A percentile compares a stretch with the other conserved stretches of the same genome.
Conservation (phyloP, 2,888 invertebrate species). For the Argyra leucocephala region DNA sequence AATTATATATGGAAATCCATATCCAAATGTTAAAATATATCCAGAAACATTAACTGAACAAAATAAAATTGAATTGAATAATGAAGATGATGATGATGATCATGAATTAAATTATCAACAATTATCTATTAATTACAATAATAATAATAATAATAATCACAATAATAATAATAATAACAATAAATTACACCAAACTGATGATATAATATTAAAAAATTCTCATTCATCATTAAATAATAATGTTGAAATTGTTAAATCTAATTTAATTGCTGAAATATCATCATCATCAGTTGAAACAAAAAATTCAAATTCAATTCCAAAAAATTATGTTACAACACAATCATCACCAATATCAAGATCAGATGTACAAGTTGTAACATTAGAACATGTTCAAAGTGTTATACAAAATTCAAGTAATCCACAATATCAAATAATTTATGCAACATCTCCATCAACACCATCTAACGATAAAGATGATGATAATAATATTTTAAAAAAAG, state of each 20-base stretch:
- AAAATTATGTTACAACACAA: background rate
- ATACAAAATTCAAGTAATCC: background rate
- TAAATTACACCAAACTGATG: too few species aligned
- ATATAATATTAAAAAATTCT: too few species aligned
- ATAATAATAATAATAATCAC: background rate
- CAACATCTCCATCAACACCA: background rate
- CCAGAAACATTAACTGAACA: background rate
- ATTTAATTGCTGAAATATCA: background rate
- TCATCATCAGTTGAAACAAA: background rate
- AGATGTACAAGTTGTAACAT: background rate
- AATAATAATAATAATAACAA: background rate
- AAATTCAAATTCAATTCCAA: background rate
- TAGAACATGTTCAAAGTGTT: background rate
- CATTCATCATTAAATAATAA: background rate
- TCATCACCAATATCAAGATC: background rate
- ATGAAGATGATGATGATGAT: background rate
- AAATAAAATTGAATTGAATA: background rate
- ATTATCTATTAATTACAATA: background rate
- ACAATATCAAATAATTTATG: background rate
- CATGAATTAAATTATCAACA: background rate
- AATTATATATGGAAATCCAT: background rate
- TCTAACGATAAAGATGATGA: background rate
- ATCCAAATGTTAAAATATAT: constrained; percentile 6
- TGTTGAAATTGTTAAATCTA: background rate
- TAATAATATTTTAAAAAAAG: background rate